phyloP scores from a whole-genome alignment of 2,888 invertebrate species.

The Torymus auratus region DNA sequence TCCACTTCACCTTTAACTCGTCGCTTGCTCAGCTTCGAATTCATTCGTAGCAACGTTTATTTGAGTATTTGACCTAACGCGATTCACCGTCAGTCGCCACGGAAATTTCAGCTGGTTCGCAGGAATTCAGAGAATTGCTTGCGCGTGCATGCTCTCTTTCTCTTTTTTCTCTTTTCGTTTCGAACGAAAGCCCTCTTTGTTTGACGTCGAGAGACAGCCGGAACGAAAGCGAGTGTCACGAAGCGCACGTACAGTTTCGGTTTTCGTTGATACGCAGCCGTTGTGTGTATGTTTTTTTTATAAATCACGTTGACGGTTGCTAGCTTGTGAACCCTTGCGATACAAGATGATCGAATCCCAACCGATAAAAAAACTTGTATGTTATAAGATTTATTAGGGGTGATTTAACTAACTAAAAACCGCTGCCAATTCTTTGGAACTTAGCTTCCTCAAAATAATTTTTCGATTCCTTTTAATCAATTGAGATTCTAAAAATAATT shows the following conservation, averaged over 20 bases:
- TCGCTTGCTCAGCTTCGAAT: conserved; percentile 19
- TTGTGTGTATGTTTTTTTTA: conserved; percentile 1
- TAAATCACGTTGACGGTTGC: background rate
- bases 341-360: conserved; percentile 12
- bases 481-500: too few species aligned
- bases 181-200: background rate
- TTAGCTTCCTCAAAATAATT: too few species aligned
- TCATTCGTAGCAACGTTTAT: conserved; percentile 9
- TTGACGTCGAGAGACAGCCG: background rate
- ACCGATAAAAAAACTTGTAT: background rate
- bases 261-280: background rate
- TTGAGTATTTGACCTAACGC: conserved; percentile 20
- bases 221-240: background rate
- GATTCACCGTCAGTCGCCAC: conserved; percentile 12
- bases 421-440: too few species aligned
- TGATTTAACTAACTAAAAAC: too few species aligned
- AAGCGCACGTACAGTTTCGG: background rate
- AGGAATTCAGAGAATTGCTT: background rate
- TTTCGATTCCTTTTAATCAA: too few species aligned
- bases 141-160: too few species aligned
- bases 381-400: too few species aligned
- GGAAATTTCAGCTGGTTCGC: conserved; percentile 19
- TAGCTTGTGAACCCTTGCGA: background rate
- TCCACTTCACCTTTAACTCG: background rate
- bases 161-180: too few species aligned